phyloP scores from a whole-genome alignment of 2,113 vertebrate genomes.

The Myanophis thanlyinensis region DNA sequence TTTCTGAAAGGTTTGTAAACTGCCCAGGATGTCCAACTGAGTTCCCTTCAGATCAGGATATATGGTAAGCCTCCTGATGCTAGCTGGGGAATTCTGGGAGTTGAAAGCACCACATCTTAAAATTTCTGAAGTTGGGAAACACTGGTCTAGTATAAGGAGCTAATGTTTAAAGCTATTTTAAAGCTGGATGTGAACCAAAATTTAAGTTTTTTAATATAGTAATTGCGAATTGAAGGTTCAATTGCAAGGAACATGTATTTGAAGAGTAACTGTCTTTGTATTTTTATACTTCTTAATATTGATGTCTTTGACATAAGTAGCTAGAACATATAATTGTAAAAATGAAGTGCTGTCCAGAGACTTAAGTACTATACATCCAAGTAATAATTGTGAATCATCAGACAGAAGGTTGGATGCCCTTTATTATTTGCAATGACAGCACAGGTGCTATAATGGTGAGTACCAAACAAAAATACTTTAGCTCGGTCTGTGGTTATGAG shows the following conservation, averaged over 20 bases:
- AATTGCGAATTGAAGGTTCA: background rate
- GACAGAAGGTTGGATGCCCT: background rate
- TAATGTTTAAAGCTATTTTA: background rate
- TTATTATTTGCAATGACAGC: background rate
- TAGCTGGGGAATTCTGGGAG: background rate
- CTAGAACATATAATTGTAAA: background rate
- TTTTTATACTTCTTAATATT: background rate
- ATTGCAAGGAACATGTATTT: background rate
- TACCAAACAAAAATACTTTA: background rate
- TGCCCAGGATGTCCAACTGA: background rate
- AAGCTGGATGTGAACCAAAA: background rate
- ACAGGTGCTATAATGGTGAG: background rate
- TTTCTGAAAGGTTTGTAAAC: background rate
- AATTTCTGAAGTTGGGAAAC: background rate
- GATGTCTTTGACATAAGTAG: background rate
- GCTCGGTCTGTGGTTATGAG: background rate
- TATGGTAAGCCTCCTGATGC: background rate
- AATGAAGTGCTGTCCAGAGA: background rate
- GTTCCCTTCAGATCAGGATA: background rate
- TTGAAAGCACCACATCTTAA: background rate
- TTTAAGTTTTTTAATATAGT: background rate
- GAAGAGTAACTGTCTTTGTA: background rate
- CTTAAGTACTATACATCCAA: background rate
- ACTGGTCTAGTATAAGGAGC: background rate
- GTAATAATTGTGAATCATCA: background rate